Evolutionary conservation across 1,140 invertebrate genomes (phyloP), one percentile per base, ranked within the genome.

Genomic region (Panulirus ornatus): DNA sequence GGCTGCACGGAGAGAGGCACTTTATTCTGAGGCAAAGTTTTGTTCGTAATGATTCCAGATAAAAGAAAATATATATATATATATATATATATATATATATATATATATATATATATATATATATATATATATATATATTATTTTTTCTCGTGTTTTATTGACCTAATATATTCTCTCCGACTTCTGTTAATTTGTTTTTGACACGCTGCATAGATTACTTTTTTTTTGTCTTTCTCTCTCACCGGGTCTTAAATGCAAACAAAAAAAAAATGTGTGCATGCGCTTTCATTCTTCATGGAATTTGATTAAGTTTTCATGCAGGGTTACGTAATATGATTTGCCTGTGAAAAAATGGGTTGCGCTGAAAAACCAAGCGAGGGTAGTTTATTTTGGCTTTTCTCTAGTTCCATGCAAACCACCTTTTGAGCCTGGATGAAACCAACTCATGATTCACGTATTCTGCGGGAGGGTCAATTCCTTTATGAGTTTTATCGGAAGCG

Each of bases 221-320:
- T 38, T 36, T 38, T 19, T 36, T 36, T 34, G 11, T 34, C n/a
- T 51, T 40, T 16, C n/a, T 2, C 40, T n/a, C 42, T 51, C 42
- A 2, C 42, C 30, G 11, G 47, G 22, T 82, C 79, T 82, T 82
- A 54, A 58, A 82, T 82, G 27, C 79, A 22, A 54, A n/a, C 79
- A 82, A 82, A 82, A 82, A 82, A 82, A 82, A 82, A 82, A 82
- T 58, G 79, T 54, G 42, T 58, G 36, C 44, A 38, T 54, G 34
- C 44, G 30, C 47, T 38, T 63, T 82, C 51, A 82, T 54, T 82
- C 79, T 82, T 82, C 47, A 54, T 58, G 51, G n/a, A 82, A 82
- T 82, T 82, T 82, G 79, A 82, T 82, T 82, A 82, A 82, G 47
- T 82, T 82, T 82, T 19, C 79, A 82, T 82, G 79, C 79, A 82